Percentiles rank a stretch among this genome's conserved stretches.
Conservation (phyloP, 2,888 invertebrate species). For the Ischnus inquisitorius region DNA sequence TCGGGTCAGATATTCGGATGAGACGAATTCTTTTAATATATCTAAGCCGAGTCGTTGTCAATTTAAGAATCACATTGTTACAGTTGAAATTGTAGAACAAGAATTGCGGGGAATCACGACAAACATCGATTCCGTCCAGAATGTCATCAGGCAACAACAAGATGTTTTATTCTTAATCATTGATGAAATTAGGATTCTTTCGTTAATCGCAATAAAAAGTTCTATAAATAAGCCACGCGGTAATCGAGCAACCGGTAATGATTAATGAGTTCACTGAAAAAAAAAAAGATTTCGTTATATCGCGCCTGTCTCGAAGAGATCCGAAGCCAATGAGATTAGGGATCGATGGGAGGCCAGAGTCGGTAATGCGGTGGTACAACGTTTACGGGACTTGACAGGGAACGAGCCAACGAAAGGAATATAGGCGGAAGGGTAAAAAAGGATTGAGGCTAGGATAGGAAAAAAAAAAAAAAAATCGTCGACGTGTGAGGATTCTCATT, state of each 20-base stretch:
- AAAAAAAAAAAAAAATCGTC: conserved; percentile 23
- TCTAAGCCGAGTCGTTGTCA: background rate
- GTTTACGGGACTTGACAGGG: conserved; percentile 31
- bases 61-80: too few relatives aligned
- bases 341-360: conserved; percentile 12
- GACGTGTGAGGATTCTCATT: conserved; percentile 53
- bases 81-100: too few relatives aligned
- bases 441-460: conserved; percentile 21
- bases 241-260: background rate
- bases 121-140: too few relatives aligned
- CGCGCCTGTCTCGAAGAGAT: background rate
- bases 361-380: conserved; percentile 6
- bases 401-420: conserved; percentile 14
- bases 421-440: conserved; percentile 13
- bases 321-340: conserved; percentile 26
- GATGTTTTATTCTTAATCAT: too few relatives aligned
- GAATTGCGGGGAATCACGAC: too few relatives aligned
- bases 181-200: too few relatives aligned
- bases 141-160: too few relatives aligned
- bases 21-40: background rate
- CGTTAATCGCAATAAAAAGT: background rate
- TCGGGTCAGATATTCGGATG: background rate
- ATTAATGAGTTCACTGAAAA: background rate
- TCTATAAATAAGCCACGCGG: background rate
- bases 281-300: background rate